Conservation (phyloP, 1,140 invertebrate species). For the Nylanderia fulva region DNA sequence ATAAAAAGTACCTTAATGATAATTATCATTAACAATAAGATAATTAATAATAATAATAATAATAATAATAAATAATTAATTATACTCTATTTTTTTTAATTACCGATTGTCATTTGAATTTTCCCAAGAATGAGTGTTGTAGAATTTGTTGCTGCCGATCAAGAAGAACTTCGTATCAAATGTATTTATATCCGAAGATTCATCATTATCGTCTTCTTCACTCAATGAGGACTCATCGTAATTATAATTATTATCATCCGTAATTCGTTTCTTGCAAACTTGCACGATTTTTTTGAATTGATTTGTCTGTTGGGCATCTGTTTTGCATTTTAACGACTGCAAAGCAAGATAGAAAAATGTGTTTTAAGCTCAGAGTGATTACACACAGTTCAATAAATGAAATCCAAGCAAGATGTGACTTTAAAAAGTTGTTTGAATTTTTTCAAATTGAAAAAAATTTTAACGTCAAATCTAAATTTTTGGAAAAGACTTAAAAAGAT, state of each 20-base stretch:
- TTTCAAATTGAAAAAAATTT: no score
- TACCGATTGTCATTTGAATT: slow-evolving; percentile 50
- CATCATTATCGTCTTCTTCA: slow-evolving; percentile 72
- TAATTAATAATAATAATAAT: background rate
- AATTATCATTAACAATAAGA: background rate
- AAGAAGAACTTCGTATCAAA: slow-evolving; percentile 76
- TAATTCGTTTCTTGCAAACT: slow-evolving; percentile 76
- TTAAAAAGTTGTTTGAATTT: no score
- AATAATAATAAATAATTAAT: background rate
- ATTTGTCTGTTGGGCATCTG: slow-evolving; percentile 76
- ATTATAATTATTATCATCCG: slow-evolving; percentile 52
- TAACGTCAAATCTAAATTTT: no score
- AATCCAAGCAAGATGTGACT: no score
- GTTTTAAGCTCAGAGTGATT: no score
- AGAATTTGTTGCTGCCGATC: slow-evolving; percentile 58
- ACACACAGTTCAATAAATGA: no score
- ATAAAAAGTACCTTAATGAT: background rate
- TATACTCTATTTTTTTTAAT: background rate
- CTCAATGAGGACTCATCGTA: slow-evolving; percentile 64
- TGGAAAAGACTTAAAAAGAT: no score
- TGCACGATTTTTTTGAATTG: slow-evolving; percentile 79
- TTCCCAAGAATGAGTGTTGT: slow-evolving; percentile 28
- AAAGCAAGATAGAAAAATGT: slow-evolving; percentile 44
- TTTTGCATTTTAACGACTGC: slow-evolving; percentile 81
- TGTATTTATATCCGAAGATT: slow-evolving; percentile 74